Conservation (phyloP, 2,888 invertebrate genomes). For the Corbicula japonica region DNA sequence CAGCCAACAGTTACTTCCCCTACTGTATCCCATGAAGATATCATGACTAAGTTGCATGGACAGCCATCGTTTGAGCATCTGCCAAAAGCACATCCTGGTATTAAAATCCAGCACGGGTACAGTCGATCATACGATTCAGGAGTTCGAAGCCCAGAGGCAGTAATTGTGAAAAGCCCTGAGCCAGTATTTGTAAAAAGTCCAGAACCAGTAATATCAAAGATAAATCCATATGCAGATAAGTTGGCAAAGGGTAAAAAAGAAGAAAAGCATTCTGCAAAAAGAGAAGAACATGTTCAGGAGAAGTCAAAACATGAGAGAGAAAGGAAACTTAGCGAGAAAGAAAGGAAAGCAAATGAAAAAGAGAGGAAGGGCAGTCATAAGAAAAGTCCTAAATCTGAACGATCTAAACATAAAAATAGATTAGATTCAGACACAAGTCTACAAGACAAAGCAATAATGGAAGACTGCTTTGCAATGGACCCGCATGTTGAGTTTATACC, state of each 20-base stretch:
- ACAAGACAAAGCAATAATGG: slow-evolving; percentile 8
- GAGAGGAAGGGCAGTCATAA: slow-evolving; percentile 22
- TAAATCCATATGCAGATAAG: slow-evolving; percentile 1
- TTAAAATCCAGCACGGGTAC: slow-evolving; percentile 59
- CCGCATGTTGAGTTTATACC: slow-evolving; percentile 48
- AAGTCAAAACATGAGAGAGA: slow-evolving; percentile 12
- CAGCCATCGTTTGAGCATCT: slow-evolving; percentile 26
- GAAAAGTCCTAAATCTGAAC: slow-evolving; percentile 17
- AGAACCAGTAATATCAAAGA: slow-evolving; percentile 5
- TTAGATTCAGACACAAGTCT: slow-evolving; percentile 1
- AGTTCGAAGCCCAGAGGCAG: slow-evolving; percentile 32
- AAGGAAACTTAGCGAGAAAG: not conserved
- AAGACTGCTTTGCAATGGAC: not conserved
- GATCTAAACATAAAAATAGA: slow-evolving; percentile 6
- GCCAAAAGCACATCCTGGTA: slow-evolving; percentile 26
- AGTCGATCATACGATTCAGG: slow-evolving; percentile 59
- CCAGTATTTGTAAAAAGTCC: slow-evolving; percentile 27
- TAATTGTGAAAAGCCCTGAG: not conserved
- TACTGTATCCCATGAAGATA: slow-evolving; percentile 13
- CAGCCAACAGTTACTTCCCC: slow-evolving; percentile 45
- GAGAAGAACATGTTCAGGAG: not conserved
- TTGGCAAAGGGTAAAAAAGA: slow-evolving; percentile 14
- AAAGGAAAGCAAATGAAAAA: slow-evolving; percentile 22
- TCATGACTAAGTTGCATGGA: slow-evolving; percentile 4
- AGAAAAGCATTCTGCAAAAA: slow-evolving; percentile 1